These are phyloP conservation scores for Oxyruncus cristatus DNA, from an alignment of 2,113 vertebrate species.

Conservation along the genomic window DNA sequence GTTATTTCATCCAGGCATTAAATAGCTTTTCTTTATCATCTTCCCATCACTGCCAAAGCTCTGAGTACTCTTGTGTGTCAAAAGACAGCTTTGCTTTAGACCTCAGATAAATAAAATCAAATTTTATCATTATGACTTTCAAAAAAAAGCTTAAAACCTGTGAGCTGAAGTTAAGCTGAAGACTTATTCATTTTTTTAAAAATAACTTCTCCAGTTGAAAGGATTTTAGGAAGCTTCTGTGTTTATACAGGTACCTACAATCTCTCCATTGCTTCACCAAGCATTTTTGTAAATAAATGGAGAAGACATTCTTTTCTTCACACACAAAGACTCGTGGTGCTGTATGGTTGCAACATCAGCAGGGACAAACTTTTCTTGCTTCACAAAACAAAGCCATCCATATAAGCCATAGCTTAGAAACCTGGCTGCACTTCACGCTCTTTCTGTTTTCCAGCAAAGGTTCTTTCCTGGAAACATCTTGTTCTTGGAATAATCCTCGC, in stretches of 20 bases:
- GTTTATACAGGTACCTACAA: background rate
- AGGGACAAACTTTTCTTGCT: background rate
- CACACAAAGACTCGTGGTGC: background rate
- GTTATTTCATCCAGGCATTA: background rate
- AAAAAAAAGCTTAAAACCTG: background rate
- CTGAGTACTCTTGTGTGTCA: background rate
- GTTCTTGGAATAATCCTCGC: background rate
- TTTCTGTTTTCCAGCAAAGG: background rate
- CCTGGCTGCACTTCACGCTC: background rate
- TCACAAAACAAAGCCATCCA: background rate
- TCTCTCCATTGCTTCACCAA: background rate
- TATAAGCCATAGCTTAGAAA: background rate
- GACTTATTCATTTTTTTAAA: background rate
- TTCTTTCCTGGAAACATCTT: background rate
- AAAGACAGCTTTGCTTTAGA: background rate
- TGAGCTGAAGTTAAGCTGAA: background rate
- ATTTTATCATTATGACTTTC: too few species aligned
- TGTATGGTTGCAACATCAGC: background rate
- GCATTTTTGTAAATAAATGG: background rate
- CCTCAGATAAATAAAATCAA: background rate
- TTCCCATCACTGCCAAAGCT: background rate
- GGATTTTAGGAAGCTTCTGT: background rate
- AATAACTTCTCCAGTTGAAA: background rate
- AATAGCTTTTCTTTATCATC: background rate
- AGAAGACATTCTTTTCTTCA: background rate